These are phyloP conservation scores for Vireo altiloquus DNA, from an alignment of 2,113 vertebrate species.

Conservation along the genomic window DNA sequence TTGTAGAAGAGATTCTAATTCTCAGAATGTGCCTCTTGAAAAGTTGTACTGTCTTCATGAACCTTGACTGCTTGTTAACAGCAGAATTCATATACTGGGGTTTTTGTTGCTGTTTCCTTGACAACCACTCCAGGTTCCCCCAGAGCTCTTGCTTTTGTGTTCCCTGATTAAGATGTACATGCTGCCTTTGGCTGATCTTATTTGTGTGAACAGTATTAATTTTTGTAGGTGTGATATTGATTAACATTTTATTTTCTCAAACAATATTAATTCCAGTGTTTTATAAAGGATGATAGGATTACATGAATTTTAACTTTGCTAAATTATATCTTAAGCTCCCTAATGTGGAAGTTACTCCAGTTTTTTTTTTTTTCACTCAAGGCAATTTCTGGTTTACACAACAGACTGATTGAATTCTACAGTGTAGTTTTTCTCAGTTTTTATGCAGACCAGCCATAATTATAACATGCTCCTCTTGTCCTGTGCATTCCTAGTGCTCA, in stretches of 20 bases:
- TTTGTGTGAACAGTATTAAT: constrained; percentile 10
- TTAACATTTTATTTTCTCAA: constrained; percentile 43
- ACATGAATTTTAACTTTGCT: constrained; percentile 34
- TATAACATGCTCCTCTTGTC: neutral
- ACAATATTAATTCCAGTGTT: constrained; percentile 23
- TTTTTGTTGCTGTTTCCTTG: constrained; percentile 30
- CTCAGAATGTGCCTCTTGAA: neutral
- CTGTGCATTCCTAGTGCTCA: neutral
- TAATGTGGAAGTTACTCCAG: neutral
- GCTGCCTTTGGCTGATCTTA: constrained; percentile 26
- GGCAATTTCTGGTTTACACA: constrained; percentile 21
- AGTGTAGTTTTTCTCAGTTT: neutral
- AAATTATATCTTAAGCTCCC: constrained; percentile 1
- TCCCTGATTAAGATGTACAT: constrained; percentile 17
- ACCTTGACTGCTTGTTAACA: constrained; percentile 15
- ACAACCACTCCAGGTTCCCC: constrained; percentile 42
- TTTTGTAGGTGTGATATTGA: neutral
- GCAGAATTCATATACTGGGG: neutral
- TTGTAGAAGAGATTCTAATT: neutral
- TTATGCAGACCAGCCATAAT: neutral
- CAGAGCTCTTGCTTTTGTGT: constrained; percentile 27
- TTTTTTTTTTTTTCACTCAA: neutral
- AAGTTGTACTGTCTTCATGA: neutral
- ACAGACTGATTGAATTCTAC: neutral
- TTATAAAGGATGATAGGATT: constrained; percentile 28